These are phyloP conservation scores for Mus pahari DNA, from an alignment of 2,113 vertebrate genomes.

Conservation along the genomic window DNA sequence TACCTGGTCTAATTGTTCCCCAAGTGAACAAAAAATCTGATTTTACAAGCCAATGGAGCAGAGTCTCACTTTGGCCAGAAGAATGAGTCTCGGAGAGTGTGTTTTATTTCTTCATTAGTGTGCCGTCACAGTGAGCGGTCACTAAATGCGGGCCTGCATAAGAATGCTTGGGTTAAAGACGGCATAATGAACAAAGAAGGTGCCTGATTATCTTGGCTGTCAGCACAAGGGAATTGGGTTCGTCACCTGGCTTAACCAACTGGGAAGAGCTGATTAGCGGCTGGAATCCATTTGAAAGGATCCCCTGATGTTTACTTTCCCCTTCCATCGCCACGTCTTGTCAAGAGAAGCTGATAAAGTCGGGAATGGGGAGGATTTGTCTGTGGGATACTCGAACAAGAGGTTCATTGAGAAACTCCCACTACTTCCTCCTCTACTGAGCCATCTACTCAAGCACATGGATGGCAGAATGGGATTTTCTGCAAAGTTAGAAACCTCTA, in stretches of 20 bases:
- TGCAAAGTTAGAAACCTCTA: neutral
- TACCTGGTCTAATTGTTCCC: constrained; percentile 87
- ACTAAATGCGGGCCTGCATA: constrained; percentile 90
- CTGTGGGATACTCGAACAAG: constrained; percentile 54
- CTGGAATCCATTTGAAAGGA: constrained; percentile 84
- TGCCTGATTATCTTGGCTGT: constrained; percentile 89
- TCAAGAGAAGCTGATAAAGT: constrained; percentile 78
- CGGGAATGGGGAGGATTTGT: neutral
- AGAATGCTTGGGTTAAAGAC: constrained; percentile 89
- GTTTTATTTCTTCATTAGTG: constrained; percentile 94
- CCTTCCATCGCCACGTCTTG: constrained; percentile 76
- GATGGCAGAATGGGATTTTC: neutral
- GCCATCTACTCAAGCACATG: neutral
- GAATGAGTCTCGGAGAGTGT: constrained; percentile 88
- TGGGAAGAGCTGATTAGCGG: constrained; percentile 88
- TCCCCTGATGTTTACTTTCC: constrained; percentile 84
- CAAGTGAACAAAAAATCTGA: constrained; percentile 88
- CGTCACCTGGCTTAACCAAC: constrained; percentile 90
- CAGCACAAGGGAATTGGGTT: constrained; percentile 88
- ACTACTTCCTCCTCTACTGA: neutral
- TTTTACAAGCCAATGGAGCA: constrained; percentile 91
- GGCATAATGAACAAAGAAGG: constrained; percentile 89
- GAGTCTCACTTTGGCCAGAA: constrained; percentile 87
- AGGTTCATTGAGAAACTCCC: constrained; percentile 15
- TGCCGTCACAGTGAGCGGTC: constrained; percentile 90